These are phyloP conservation scores for Nerophis ophidion DNA, from an alignment of 2,113 vertebrate genomes.

Conservation along the genomic window DNA sequence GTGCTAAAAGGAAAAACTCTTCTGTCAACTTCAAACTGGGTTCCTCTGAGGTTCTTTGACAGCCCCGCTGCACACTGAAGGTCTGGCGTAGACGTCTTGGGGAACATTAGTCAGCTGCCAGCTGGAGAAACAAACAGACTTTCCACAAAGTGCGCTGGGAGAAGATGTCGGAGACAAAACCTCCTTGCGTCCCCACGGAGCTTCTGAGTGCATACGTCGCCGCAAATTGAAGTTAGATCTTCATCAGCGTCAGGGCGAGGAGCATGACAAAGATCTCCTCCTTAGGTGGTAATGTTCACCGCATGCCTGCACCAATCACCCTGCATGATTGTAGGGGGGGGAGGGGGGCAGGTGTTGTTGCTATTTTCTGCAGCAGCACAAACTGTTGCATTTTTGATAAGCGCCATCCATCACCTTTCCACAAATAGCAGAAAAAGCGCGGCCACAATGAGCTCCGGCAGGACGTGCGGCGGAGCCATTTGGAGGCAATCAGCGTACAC, in stretches of 20 bases:
- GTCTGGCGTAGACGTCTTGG: not conserved
- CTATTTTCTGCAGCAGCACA: conserved; percentile 35
- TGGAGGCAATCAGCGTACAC: conserved; percentile 66
- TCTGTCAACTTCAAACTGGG: no score
- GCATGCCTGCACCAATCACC: conserved; percentile 15
- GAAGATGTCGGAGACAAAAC: conserved; percentile 29
- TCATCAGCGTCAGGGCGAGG: conserved; percentile 9
- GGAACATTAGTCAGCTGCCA: conserved; percentile 49
- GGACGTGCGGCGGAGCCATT: conserved; percentile 48
- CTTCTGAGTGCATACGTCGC: conserved; percentile 15
- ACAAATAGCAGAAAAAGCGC: conserved; percentile 33
- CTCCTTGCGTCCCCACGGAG: conserved; percentile 26
- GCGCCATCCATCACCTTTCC: conserved; percentile 51
- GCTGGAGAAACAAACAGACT: conserved; percentile 14
- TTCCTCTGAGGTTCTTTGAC: conserved; percentile 10
- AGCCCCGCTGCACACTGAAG: conserved; percentile 9
- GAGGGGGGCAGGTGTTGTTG: conserved; percentile 2
- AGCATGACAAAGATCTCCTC: conserved; percentile 13
- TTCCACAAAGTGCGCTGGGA: conserved; percentile 46
- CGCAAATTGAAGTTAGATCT: conserved; percentile 9
- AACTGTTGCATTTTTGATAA: conserved; percentile 62
- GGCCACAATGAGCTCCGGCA: conserved; percentile 49
- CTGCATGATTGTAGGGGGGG: conserved; percentile 29
- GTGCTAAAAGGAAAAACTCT: no score
- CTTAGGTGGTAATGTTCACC: conserved; percentile 29